These are phyloP conservation scores for Cartodere bifasciata DNA, from an alignment of 2,888 invertebrate species.

Conservation along the genomic window DNA sequence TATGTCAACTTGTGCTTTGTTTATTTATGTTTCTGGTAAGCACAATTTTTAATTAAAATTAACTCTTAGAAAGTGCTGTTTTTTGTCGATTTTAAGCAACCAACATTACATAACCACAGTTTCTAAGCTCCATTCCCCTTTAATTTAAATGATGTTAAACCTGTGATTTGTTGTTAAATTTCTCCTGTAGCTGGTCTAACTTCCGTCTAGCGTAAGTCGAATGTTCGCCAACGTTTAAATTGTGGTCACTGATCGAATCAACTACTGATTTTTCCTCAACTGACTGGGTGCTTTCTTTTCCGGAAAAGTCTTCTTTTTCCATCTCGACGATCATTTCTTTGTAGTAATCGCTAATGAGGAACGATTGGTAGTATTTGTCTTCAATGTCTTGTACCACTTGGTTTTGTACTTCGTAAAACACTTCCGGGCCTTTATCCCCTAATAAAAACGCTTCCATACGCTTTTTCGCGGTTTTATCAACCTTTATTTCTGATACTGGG, in stretches of 20 bases:
- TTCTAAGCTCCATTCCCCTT: too few relatives aligned
- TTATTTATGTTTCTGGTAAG: too few relatives aligned
- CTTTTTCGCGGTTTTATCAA: slow-evolving; percentile 68
- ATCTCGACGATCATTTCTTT: slow-evolving; percentile 56
- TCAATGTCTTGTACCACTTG: slow-evolving; percentile 67
- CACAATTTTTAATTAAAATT: too few relatives aligned
- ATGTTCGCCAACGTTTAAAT: slow-evolving; percentile 63
- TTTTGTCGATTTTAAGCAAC: too few relatives aligned
- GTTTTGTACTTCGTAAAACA: slow-evolving; percentile 78
- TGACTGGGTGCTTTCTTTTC: slow-evolving; percentile 35
- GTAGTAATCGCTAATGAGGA: slow-evolving; percentile 77
- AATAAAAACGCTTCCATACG: slow-evolving; percentile 78
- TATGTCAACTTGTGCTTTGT: too few relatives aligned
- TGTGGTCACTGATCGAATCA: slow-evolving; percentile 38
- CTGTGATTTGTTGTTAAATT: slow-evolving; percentile 71
- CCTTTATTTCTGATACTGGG: slow-evolving; percentile 67
- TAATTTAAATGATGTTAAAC: slow-evolving; percentile 26
- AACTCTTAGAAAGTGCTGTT: too few relatives aligned
- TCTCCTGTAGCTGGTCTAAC: slow-evolving; percentile 71
- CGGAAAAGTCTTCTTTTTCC: slow-evolving; percentile 39
- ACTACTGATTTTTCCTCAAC: slow-evolving; percentile 43
- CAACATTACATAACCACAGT: too few relatives aligned
- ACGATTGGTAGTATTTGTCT: slow-evolving; percentile 80
- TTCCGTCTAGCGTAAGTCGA: slow-evolving; percentile 72
- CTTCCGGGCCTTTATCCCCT: slow-evolving; percentile 78